Evolutionary conservation across 2,888 invertebrate species (phyloP), one percentile per base, ranked within the genome.

Genomic region (Liposcelis brunnea): DNA sequence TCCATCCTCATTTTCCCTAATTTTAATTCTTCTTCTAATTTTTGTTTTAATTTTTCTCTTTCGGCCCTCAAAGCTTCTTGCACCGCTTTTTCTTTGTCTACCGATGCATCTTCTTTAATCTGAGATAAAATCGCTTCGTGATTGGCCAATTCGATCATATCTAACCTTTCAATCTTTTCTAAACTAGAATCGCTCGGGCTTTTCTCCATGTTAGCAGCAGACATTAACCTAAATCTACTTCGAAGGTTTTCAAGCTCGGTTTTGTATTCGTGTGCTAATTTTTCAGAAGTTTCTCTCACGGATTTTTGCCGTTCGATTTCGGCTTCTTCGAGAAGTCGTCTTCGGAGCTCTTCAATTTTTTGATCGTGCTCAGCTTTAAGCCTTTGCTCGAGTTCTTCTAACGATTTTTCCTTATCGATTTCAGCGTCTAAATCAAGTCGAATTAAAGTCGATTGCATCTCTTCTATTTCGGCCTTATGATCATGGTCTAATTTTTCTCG

Each of bases 101-200:
- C 61, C 52, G 74, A 72, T 18, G 75, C 69, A 47, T 79, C 76
- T 52, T 78, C 75, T 46, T 75, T 77, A 26, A 77, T 69, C 57
- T 80, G 79, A 51, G 71, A 69, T 18, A 83, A 60, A 35, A 78
- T 74, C 0, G 75, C 69, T 53, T 80, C 77, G 56, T 78, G 77
- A 49, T 69, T 74, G 2, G 67, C 59, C 31, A 78, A 63, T 54
- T 76, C 75, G 53, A 74, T 76, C 50, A 73, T 67, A 54, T 75
- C 77, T 0, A 70, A 68, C 2, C 76, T 70, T 61, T 81, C 81
- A 15, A 79, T 74, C 61, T 78, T 80, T 56, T 86, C 85, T 4
- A 84, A 64, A 57, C 78, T 83, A 2, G 75, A 74, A 53, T 85
- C 83, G 5, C 82, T 82, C 0, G 82, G 80, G 46, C 80, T 81